Conservation (phyloP, 2,113 vertebrate genomes). For the Procavia capensis region DNA sequence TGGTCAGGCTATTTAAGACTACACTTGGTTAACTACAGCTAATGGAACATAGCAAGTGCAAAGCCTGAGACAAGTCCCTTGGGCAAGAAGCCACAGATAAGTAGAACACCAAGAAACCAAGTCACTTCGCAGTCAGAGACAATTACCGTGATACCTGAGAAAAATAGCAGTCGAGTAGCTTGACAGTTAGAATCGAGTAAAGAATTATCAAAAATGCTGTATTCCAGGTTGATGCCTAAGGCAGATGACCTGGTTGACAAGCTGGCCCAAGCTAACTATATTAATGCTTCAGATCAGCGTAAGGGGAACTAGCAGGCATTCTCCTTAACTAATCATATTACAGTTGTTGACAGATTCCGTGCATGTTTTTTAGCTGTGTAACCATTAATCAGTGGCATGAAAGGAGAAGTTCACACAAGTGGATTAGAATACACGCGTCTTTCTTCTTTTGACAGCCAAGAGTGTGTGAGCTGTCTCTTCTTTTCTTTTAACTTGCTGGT, state of each 20-base stretch:
- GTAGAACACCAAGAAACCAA: slow-evolving; percentile 66
- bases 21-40: slow-evolving; percentile 43
- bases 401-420: slow-evolving; percentile 18
- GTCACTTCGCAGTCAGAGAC: slow-evolving; percentile 67
- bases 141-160: slow-evolving; percentile 72
- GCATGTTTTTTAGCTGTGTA: slow-evolving; percentile 26
- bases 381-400: background rate
- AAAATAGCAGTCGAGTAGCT: slow-evolving; percentile 55
- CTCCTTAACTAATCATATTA: slow-evolving; percentile 69
- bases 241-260: slow-evolving; percentile 76
- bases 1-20: background rate
- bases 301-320: slow-evolving; percentile 68
- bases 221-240: slow-evolving; percentile 70
- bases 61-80: slow-evolving; percentile 54
- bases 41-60: slow-evolving; percentile 59
- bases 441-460: background rate
- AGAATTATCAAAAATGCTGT: slow-evolving; percentile 72
- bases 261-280: slow-evolving; percentile 69
- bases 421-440: slow-evolving; percentile 14
- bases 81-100: slow-evolving; percentile 66
- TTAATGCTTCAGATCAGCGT: slow-evolving; percentile 74
- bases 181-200: slow-evolving; percentile 72
- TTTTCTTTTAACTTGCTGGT: slow-evolving; percentile 3
- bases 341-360: slow-evolving; percentile 63
- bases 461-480: background rate